Base-by-base conservation (phyloP, 2,797 vertebrate genomes). In the Cichlasoma orientale region DNA sequence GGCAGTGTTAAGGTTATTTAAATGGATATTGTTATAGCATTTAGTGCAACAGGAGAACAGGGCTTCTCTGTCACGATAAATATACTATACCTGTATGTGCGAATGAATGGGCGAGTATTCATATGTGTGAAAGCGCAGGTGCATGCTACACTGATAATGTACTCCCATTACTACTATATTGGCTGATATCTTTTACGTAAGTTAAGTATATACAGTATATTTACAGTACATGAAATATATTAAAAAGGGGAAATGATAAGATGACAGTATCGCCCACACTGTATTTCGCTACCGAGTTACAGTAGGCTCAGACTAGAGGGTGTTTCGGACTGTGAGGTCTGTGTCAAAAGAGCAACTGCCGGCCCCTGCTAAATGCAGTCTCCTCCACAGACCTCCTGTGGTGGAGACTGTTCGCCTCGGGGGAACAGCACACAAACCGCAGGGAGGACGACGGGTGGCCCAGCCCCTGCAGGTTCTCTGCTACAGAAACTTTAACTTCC, bases 31-130 rank as follows among this genome's bases (percentile, higher is more conserved):
- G 74, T 83, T 78, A 29, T 66, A 78, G 18, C 74, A 19, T 27
- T 63, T 29, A 68, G 79, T 29, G 75, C 69, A 69, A 71, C 85
- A 55, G 80, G 82, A 82, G 72, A 68, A 90, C 79, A 89, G 83
- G 68, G 86, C 74, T 10, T 52, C 79, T 86, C 68, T 83, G 87
- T 91, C 27, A 25, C 21, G 14, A 8, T 27, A 44, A 58, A 77
- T 21, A 3, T n/a, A 29, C 52, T 53, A 8, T 33, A 76, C 10
- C 52, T 74, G 44, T 38, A 13, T 69, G 66, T 73, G 36, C 82
- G 78, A 72, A 44, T 84, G 74, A 86, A 82, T 79, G 80, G 83
- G 52, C 2, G 55, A 71, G 70, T 16, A 10, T 75, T 78, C 23
- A 41, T 50, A 33, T 41, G 69, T 27, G 58, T 72, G 76, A 18